These are phyloP conservation scores for Scyliorhinus canicula DNA, from an alignment of 2,797 vertebrate genomes.

Conservation along the genomic window DNA sequence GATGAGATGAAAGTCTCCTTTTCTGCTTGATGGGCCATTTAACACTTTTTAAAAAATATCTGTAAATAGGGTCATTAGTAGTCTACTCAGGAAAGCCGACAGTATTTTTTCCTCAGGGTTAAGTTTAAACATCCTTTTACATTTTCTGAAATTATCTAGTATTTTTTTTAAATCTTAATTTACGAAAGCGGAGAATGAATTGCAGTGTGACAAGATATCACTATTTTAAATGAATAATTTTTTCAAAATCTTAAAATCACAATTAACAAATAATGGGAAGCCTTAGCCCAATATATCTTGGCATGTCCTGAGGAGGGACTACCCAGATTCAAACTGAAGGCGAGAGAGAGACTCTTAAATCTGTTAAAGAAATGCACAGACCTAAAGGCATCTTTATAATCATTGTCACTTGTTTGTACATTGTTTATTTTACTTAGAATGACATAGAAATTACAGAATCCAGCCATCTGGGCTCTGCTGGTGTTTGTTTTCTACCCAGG, in stretches of 20 bases:
- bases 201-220: neutral
- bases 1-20: neutral
- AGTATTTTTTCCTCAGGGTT: neutral
- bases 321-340: neutral
- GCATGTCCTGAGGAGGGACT: neutral
- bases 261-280: neutral
- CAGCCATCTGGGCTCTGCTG: neutral
- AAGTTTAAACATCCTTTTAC: neutral
- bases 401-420: neutral
- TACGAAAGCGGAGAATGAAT: neutral
- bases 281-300: neutral
- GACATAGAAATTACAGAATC: neutral
- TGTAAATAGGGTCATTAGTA: neutral
- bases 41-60: neutral
- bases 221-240: neutral
- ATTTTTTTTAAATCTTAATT: neutral
- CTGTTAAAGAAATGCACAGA: neutral
- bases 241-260: neutral
- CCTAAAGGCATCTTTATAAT: neutral
- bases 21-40: neutral
- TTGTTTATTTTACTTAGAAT: neutral
- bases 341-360: neutral
- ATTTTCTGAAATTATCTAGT: neutral
- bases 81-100: neutral
- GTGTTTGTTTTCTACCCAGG: neutral